These are phyloP conservation scores for Amblyjoppa proteus DNA, from an alignment of 2,888 invertebrate species.

Conservation along the genomic window DNA sequence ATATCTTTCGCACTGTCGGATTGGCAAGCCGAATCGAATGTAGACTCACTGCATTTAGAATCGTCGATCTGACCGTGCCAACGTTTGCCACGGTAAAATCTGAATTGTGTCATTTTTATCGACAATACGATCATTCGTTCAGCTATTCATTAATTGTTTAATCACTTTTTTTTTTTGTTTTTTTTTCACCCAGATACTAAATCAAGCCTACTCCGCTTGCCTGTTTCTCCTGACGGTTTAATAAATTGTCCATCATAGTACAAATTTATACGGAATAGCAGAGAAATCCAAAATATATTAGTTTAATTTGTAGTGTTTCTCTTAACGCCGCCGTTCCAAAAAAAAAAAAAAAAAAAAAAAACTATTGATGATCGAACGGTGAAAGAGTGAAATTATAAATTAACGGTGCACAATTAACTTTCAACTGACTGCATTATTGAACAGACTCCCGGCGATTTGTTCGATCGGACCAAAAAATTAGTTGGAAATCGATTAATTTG, in stretches of 20 bases:
- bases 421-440: too few species aligned
- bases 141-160: background rate
- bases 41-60: conserved; percentile 65
- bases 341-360: background rate
- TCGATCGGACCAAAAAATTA: too few species aligned
- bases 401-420: too few species aligned
- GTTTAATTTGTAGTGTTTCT: background rate
- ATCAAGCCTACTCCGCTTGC: conserved; percentile 73
- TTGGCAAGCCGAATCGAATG: conserved; percentile 68
- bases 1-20: conserved; percentile 62
- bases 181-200: conserved; percentile 71
- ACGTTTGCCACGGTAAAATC: conserved; percentile 72
- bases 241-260: background rate
- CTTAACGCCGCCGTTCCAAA: background rate
- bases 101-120: background rate
- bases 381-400: too few species aligned
- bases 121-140: background rate
- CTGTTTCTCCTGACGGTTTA: conserved; percentile 61
- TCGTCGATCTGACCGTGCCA: conserved; percentile 71
- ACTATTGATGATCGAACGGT: too few species aligned
- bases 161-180: conserved; percentile 7
- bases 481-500: too few species aligned
- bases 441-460: too few species aligned
- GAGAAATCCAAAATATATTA: background rate
- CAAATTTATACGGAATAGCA: background rate